Conservation (phyloP, 2,797 vertebrate species). For the Eupleurogrammus muticus region DNA sequence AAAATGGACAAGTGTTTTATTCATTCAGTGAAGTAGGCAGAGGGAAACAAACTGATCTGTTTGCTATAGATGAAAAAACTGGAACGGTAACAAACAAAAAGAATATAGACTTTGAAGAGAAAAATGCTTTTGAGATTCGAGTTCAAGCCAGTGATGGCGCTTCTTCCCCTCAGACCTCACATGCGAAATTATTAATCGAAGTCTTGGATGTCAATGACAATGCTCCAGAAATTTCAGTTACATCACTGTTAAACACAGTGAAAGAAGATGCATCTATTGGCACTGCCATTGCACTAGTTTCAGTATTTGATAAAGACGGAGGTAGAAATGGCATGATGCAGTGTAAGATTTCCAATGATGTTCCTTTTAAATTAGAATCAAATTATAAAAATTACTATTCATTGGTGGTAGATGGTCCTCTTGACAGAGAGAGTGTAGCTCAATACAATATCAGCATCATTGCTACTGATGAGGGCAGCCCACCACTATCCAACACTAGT, state of each 20-base stretch:
- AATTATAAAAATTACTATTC: slow-evolving; percentile 90
- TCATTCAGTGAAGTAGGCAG: slow-evolving; percentile 50
- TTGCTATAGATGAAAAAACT: slow-evolving; percentile 39
- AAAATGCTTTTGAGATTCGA: slow-evolving; percentile 65
- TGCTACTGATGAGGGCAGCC: slow-evolving; percentile 87
- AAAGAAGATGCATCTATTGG: slow-evolving; percentile 78
- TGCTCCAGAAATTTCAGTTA: slow-evolving; percentile 73
- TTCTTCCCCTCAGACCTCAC: slow-evolving; percentile 42
- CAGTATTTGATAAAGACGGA: slow-evolving; percentile 83
- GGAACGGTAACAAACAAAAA: slow-evolving; percentile 62
- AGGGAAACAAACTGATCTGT: no score
- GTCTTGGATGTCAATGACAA: slow-evolving; percentile 81
- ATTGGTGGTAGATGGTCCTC: slow-evolving; percentile 74
- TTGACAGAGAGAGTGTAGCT: slow-evolving; percentile 87
- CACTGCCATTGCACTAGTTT: slow-evolving; percentile 82
- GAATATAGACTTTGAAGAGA: slow-evolving; percentile 72
- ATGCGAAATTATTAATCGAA: slow-evolving; percentile 76
- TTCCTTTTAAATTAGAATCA: slow-evolving; percentile 67
- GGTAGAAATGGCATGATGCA: slow-evolving; percentile 70
- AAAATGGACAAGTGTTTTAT: slow-evolving; percentile 62
- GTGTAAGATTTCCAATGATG: slow-evolving; percentile 37
- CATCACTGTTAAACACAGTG: slow-evolving; percentile 78
- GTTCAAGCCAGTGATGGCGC: slow-evolving; percentile 72
- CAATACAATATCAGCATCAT: slow-evolving; percentile 88
- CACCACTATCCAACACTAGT: slow-evolving; percentile 68